Conservation (phyloP, 2,797 vertebrate species). For the Enteromius anoplus region DNA sequence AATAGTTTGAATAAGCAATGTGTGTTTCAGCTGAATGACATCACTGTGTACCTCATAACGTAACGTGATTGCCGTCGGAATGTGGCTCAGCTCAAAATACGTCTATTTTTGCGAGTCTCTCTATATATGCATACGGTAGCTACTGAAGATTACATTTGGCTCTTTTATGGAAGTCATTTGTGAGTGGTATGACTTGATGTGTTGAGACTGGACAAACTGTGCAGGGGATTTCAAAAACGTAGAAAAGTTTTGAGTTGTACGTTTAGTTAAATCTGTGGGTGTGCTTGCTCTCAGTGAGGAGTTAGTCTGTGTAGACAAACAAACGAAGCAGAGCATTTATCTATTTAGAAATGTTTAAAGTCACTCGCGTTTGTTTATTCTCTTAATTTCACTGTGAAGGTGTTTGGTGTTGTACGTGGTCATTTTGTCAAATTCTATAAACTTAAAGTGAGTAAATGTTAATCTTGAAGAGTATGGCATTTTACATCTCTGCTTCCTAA, state of each 20-base stretch:
- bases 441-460: not conserved
- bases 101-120: constrained; percentile 5
- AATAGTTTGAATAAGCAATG: constrained; percentile 24
- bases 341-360: not conserved
- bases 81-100: not conserved
- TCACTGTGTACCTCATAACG: not conserved
- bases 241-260: not conserved
- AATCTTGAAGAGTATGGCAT: not conserved
- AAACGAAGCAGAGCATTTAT: not conserved
- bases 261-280: not conserved
- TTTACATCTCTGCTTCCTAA: not conserved
- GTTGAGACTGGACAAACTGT: not conserved
- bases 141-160: not conserved
- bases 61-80: not conserved
- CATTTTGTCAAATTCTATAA: not conserved
- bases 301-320: not conserved
- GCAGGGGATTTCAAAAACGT: not conserved
- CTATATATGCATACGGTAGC: not conserved
- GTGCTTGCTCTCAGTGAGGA: constrained; percentile 5
- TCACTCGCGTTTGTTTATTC: not conserved
- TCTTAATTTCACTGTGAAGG: constrained; percentile 35
- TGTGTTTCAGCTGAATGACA: constrained; percentile 1
- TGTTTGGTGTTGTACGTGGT: constrained; percentile 1
- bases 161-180: not conserved
- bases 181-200: not conserved